Conservation (phyloP, 2,797 vertebrate species). For the Danio tinwini region DNA sequence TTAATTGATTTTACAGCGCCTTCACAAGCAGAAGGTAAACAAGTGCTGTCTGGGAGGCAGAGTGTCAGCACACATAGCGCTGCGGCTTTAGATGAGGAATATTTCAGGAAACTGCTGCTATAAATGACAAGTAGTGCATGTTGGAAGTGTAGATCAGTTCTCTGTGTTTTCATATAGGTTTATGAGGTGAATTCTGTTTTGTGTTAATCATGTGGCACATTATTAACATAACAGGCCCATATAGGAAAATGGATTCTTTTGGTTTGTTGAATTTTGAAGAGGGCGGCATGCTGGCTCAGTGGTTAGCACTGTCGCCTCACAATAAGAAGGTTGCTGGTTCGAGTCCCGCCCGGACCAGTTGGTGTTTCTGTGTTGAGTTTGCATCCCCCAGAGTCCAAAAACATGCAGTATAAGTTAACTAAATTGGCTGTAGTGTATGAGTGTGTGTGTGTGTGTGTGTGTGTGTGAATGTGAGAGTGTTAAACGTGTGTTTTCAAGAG, state of each 20-base stretch:
- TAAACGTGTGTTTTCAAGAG: no score
- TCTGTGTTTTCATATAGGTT: not conserved
- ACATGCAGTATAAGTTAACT: no score
- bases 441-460: no score
- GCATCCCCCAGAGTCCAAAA: no score
- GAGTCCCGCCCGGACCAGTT: no score
- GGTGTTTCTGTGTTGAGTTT: no score
- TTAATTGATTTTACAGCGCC: slow-evolving; percentile 51
- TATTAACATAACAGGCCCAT: not conserved
- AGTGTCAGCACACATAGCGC: slow-evolving; percentile 17
- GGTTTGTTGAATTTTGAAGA: not conserved
- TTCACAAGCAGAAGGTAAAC: slow-evolving; percentile 38
- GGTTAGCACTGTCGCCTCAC: no score
- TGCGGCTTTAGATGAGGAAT: slow-evolving; percentile 3
- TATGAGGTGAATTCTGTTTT: not conserved
- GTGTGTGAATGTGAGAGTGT: no score
- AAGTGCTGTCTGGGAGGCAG: slow-evolving; percentile 12
- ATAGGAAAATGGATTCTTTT: not conserved
- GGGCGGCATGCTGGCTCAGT: no score
- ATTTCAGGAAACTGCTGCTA: not conserved
- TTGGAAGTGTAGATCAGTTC: slow-evolving; percentile 1
- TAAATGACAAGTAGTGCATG: not conserved
- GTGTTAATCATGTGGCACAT: not conserved
- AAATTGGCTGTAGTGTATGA: no score
- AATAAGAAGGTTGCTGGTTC: no score